phyloP scores from a whole-genome alignment of 2,888 invertebrate species.

The Helicoverpa assulta region DNA sequence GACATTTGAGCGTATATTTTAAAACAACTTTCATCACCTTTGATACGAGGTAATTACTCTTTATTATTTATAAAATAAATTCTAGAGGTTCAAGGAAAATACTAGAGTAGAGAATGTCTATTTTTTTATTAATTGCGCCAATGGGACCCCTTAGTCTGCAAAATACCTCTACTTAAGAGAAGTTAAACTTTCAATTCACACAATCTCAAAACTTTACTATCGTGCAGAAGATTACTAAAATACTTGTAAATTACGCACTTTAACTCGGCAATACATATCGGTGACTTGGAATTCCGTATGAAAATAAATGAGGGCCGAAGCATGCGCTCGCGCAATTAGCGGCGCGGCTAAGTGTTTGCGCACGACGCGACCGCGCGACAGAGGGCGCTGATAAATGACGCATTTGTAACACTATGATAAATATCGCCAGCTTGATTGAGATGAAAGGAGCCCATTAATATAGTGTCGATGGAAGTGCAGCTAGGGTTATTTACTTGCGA shows the following conservation, averaged over 20 bases:
- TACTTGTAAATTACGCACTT: constrained; percentile 57
- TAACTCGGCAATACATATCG: constrained; percentile 51
- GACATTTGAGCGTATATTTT: constrained; percentile 1
- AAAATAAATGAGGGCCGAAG: constrained; percentile 59
- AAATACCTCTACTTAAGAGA: background rate
- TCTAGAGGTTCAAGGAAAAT: too few relatives aligned
- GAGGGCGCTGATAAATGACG: constrained; percentile 58
- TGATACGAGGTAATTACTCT: background rate
- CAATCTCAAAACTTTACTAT: constrained; percentile 20
- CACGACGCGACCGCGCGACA: constrained; percentile 58
- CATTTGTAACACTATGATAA: constrained; percentile 58
- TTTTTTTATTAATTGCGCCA: background rate
- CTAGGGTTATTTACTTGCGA: constrained; percentile 17
- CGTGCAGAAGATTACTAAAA: constrained; percentile 44
- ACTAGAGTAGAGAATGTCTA: too few relatives aligned
- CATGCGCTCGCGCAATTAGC: constrained; percentile 63
- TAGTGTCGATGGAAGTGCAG: constrained; percentile 36
- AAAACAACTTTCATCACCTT: background rate
- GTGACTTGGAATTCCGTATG: constrained; percentile 58
- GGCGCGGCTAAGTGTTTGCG: constrained; percentile 62
- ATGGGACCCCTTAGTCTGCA: background rate
- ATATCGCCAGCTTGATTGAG: constrained; percentile 50
- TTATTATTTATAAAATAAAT: too few relatives aligned
- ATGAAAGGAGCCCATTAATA: constrained; percentile 58
- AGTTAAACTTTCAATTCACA: background rate